These are phyloP conservation scores for Eristalis intricaria DNA, from an alignment of 2,888 invertebrate genomes.

Conservation along the genomic window DNA sequence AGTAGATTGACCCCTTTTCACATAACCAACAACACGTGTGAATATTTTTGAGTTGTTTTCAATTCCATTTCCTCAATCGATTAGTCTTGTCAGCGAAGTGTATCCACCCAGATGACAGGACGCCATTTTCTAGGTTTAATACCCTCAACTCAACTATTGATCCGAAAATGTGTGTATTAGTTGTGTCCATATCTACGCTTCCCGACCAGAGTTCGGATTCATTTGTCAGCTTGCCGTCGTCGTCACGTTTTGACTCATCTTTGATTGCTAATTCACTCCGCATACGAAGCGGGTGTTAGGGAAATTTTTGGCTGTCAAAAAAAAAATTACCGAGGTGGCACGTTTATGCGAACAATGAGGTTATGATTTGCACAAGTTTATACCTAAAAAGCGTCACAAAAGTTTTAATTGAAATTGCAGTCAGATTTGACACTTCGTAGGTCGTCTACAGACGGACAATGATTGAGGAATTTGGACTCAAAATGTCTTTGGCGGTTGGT, in stretches of 20 bases:
- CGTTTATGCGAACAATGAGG: not conserved
- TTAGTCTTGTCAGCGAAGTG: not conserved
- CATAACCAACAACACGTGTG: not conserved
- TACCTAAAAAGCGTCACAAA: not conserved
- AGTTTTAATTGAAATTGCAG: not conserved
- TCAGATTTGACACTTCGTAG: not conserved
- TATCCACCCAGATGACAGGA: not conserved
- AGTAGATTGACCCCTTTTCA: not conserved
- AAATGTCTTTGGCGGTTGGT: not conserved
- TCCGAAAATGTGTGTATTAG: not conserved
- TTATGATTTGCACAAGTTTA: not conserved
- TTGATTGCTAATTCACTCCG: not conserved
- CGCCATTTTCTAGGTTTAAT: not conserved
- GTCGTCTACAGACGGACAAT: not conserved
- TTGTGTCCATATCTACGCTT: not conserved
- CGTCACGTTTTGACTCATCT: not conserved
- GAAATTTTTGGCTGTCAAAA: not conserved
- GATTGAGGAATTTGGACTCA: not conserved
- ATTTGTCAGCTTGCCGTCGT: not conserved
- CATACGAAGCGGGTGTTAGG: not conserved
- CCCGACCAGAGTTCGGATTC: not conserved
- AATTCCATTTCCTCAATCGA: not conserved
- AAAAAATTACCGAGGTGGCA: not conserved
- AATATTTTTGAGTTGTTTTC: not conserved
- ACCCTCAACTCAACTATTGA: not conserved